phyloP scores from a whole-genome alignment of 2,113 vertebrate species.

The Lamprologus lemairii region DNA sequence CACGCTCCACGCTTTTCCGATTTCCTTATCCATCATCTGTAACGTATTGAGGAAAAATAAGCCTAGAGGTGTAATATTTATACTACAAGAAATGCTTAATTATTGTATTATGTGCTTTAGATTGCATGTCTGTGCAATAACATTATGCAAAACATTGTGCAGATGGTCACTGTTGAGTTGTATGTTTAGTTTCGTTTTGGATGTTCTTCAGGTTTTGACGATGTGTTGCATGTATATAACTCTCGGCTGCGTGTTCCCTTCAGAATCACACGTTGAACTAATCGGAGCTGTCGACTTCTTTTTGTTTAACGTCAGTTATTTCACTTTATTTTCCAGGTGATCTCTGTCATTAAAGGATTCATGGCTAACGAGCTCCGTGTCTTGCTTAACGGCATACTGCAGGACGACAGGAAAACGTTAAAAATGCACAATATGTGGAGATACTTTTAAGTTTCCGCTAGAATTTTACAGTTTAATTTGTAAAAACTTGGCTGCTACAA shows the following conservation, averaged over 20 bases:
- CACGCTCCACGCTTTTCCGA: not conserved
- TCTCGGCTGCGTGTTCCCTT: constrained; percentile 26
- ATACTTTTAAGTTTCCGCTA: not conserved
- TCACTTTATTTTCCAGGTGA: constrained; percentile 47
- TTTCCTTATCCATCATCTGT: constrained; percentile 9
- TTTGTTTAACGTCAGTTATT: constrained; percentile 16
- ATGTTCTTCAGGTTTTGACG: constrained; percentile 32
- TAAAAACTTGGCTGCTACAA: rapidly evolving
- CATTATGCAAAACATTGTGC: constrained; percentile 44
- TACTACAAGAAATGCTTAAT: constrained; percentile 47
- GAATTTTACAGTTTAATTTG: rapidly evolving
- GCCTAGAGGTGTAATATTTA: constrained; percentile 58
- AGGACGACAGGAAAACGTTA: not conserved
- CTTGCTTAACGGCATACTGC: not conserved
- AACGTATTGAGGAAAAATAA: constrained; percentile 3
- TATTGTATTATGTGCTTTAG: constrained; percentile 55
- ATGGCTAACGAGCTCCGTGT: constrained; percentile 15
- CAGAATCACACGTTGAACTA: constrained; percentile 24
- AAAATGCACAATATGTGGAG: not conserved
- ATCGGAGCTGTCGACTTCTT: constrained; percentile 6
- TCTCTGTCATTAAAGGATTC: constrained; percentile 59
- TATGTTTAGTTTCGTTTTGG: constrained; percentile 8
- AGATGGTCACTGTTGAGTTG: constrained; percentile 34
- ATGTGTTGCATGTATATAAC: constrained; percentile 52
- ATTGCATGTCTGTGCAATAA: constrained; percentile 61